Evolutionary conservation across 2,797 vertebrate species (phyloP), one percentile per base, ranked within the genome.

Genomic region (Gobio occitaniae): DNA sequence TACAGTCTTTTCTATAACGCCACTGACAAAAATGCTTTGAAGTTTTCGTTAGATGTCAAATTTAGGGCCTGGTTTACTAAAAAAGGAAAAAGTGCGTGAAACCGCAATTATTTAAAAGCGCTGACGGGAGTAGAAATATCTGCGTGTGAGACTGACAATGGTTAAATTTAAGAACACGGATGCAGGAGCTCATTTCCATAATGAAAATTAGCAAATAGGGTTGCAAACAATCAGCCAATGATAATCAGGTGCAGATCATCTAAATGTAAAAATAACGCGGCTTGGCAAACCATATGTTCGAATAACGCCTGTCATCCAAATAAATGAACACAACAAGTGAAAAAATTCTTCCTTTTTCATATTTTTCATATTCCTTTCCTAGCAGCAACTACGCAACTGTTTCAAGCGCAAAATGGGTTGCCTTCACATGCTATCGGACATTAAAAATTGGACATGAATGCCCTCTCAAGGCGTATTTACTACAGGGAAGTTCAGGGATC

Each of bases 11-110:
- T 50, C 41, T 86, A 68, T 70, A 25, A 83, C 44, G 70, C 29
- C 10, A 74, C 71, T 54, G 80, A 82, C 79, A 56, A 70, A 79
- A 36, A 17, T 29, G n/a, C 32, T 25, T 11, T 56, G 52, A 71
- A 9, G 29, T 17, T 70, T 59, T 41, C 17, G 19, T 8, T 71
- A 44, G 52, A 6, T 41, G 17, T 44, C 11, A 29, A 47, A 52
- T 71, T 2, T 32, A 65, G 21, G 61, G 61, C 25, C 25, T 63
- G 25, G 6, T 63, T 65, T 32, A 32, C 61, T 29, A 32, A 63
- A 63, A 61, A 29, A 52, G 2, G 25, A 16, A 15, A 7, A 15
- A 29, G 1, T 29, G 2, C 0, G 61, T 63, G 25, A 8, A 32
- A 32, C 2, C 1, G 13, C 13, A 32, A 54, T 54, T 19, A 59